phyloP scores from a whole-genome alignment of 2,888 invertebrate genomes.

The Luperina testacea region DNA sequence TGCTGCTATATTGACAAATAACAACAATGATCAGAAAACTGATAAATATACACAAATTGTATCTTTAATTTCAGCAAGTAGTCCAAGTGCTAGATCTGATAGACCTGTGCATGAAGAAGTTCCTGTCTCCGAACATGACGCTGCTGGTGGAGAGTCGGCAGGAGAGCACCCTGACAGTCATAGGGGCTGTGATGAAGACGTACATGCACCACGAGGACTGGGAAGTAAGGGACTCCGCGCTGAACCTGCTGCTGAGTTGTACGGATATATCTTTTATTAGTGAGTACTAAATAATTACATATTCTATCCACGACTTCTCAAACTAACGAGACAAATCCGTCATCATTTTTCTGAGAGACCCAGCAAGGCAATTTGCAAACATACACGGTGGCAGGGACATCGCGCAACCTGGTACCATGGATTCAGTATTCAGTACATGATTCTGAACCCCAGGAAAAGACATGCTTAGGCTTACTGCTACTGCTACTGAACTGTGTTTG shows the following conservation, averaged over 20 bases:
- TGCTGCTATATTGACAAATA: background rate
- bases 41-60: background rate
- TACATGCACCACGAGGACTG: conserved; percentile 92
- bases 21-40: background rate
- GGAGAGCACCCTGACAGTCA: conserved; percentile 89
- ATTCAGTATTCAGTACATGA: too few species aligned
- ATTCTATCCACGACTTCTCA: background rate
- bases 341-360: background rate
- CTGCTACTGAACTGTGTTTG: background rate
- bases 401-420: too few species aligned
- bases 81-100: conserved; percentile 92
- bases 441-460: background rate
- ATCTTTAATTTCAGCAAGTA: conserved; percentile 85
- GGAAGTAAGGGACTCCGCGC: conserved; percentile 93
- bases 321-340: background rate
- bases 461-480: background rate
- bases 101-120: conserved; percentile 92
- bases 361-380: background rate
- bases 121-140: conserved; percentile 93
- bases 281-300: conserved; percentile 77
- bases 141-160: conserved; percentile 91
- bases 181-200: conserved; percentile 91
- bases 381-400: too few species aligned
- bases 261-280: conserved; percentile 91
- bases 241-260: conserved; percentile 92